Evolutionary conservation across 1,140 invertebrate species (phyloP).

Genomic region (Drosophila mojavensis): DNA sequence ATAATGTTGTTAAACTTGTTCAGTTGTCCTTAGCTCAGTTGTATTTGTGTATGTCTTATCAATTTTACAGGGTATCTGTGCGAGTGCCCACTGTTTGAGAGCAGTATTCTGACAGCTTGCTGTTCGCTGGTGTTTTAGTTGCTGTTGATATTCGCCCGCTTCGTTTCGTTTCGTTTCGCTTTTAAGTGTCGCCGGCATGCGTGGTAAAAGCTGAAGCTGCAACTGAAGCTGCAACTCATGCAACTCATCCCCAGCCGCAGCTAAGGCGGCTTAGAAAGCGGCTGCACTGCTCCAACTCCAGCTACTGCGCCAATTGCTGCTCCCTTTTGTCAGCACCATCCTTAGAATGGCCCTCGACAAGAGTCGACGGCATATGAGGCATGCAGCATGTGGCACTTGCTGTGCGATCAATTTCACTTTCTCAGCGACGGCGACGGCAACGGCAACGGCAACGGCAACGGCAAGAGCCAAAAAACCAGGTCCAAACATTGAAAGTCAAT

Average conservation of each 20-base stretch:
- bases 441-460: not conserved
- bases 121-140: conserved; percentile 12
- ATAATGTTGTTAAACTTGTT: not conserved
- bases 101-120: conserved; percentile 2
- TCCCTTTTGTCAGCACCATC: conserved; percentile 14
- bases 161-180: conserved; percentile 49
- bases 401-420: conserved; percentile 76
- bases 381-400: conserved; percentile 56
- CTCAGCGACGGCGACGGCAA: conserved; percentile 32
- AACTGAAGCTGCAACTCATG: conserved; percentile 32
- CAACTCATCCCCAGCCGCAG: conserved; percentile 42
- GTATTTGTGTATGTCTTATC: not conserved
- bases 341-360: conserved; percentile 50
- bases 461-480: conserved; percentile 32
- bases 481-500: conserved; percentile 78
- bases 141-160: conserved; percentile 43
- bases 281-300: not conserved
- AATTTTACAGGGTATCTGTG: conserved; percentile 9
- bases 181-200: conserved; percentile 51
- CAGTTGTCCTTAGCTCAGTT: too few species aligned
- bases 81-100: not conserved
- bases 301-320: not conserved
- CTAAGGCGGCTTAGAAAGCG: conserved; percentile 63
- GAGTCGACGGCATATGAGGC: conserved; percentile 1
- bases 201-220: conserved; percentile 44